Evolutionary conservation across 2,113 vertebrate genomes (phyloP).

Genomic region (human): GRCh38 chr5:9212001-9212500

Average conservation of each 20-base stretch:
- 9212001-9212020: neutral
- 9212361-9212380: slow-evolving; percentile 56
- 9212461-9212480: neutral
- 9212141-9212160: neutral
- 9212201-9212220: neutral
- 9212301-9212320: slow-evolving; percentile 53
- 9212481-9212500: neutral
- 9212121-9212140: neutral
- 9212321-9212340: slow-evolving; percentile 68
- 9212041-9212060: rapidly evolving
- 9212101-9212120: neutral
- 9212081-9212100: neutral
- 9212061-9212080: rapidly evolving
- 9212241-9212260: slow-evolving; percentile 9
- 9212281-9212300: slow-evolving; percentile 47
- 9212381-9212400: slow-evolving; percentile 60
- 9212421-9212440: slow-evolving; percentile 9
- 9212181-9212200: neutral
- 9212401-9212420: slow-evolving; percentile 36
- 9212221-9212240: neutral
- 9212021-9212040: rapidly evolving
- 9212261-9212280: slow-evolving; percentile 58
- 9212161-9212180: neutral
- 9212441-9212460: neutral
- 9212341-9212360: slow-evolving; percentile 55